These are phyloP conservation scores for Scomber scombrus DNA, from an alignment of 2,113 vertebrate genomes.

Conservation along the genomic window DNA sequence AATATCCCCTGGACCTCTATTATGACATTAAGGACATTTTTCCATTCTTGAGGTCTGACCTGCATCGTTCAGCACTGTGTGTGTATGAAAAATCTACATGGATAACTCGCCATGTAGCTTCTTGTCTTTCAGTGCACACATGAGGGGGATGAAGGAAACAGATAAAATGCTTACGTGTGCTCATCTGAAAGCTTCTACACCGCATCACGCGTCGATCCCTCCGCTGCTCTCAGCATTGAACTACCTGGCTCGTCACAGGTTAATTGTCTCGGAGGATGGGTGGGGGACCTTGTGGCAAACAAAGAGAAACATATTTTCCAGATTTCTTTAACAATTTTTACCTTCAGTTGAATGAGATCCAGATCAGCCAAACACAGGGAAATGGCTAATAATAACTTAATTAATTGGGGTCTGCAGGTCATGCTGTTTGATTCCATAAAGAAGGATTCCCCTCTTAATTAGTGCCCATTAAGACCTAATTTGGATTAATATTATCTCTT, in stretches of 20 bases:
- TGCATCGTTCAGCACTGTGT: background rate
- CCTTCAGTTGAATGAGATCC: conserved; percentile 57
- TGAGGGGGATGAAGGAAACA: conserved; percentile 28
- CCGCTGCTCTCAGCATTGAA: conserved; percentile 51
- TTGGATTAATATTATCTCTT: conserved; percentile 84
- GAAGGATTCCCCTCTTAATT: conserved; percentile 83
- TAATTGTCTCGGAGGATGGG: conserved; percentile 76
- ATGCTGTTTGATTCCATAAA: conserved; percentile 80
- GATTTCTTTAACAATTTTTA: conserved; percentile 43
- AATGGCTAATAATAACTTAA: conserved; percentile 84
- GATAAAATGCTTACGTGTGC: conserved; percentile 58
- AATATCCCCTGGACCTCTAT: background rate
- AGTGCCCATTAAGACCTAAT: conserved; percentile 84
- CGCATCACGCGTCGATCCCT: conserved; percentile 67
- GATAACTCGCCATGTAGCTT: background rate
- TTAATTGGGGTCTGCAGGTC: conserved; percentile 88
- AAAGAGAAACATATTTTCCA: conserved; percentile 59
- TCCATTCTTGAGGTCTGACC: background rate
- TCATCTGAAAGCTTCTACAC: conserved; percentile 89
- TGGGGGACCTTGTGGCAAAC: conserved; percentile 56
- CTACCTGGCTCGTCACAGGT: conserved; percentile 65
- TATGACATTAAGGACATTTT: background rate
- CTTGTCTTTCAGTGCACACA: conserved; percentile 14
- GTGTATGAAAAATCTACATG: background rate
- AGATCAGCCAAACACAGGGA: conserved; percentile 63